Base-by-base conservation (phyloP, 1,140 invertebrate species). In the Coenobita brevimanus region DNA sequence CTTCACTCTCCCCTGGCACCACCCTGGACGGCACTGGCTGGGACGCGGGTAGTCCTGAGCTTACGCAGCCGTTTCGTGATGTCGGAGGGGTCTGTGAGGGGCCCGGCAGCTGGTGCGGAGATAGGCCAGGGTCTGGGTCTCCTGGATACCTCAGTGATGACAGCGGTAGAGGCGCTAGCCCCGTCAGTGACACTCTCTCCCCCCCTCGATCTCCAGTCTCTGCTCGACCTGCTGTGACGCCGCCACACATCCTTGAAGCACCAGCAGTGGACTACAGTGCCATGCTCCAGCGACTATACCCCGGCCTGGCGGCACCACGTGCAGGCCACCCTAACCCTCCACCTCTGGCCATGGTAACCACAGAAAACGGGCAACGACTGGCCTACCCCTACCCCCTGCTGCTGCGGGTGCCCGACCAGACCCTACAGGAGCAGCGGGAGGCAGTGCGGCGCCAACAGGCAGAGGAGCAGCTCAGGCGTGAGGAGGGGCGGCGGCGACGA, bases 111-210 rank as follows among this genome's bases (percentile, higher is more conserved):
- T 75, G 50, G 33, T 82, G 81, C 75, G 24, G 60, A 50, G 64
- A 73, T 30, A 57, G 41, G 6, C 21, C 60, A 54, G 80, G 89
- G 54, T 89, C 78, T 82, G 71, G 85, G 82, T 84, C 78, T 64
- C 76, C 89, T 69, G 89, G 86, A 69, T 90, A 90, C 85, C 41
- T 87, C 82, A 90, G 89, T 80, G 89, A 90, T 84, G 89, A 90
- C 89, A 90, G 89, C 62, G 89, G 89, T 82, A 69, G 89, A 88
- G 89, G 89, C 75, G 78, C 73, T 83, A 90, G 89, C 41, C 89
- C 89, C 84, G 57, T 90, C 79, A 86, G 83, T 82, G 86, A 84
- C 80, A 88, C 89, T 69, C 71, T 84, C 46, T 88, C 89, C 62
- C 85, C 85, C 50, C 84, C 84, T 80, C 73, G 84, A 87, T 87